A percentile compares a stretch with the other conserved stretches of the same genome.
These are phyloP conservation scores for Cerceris rybyensis DNA, from an alignment of 2,888 invertebrate species.

Conservation along the genomic window DNA sequence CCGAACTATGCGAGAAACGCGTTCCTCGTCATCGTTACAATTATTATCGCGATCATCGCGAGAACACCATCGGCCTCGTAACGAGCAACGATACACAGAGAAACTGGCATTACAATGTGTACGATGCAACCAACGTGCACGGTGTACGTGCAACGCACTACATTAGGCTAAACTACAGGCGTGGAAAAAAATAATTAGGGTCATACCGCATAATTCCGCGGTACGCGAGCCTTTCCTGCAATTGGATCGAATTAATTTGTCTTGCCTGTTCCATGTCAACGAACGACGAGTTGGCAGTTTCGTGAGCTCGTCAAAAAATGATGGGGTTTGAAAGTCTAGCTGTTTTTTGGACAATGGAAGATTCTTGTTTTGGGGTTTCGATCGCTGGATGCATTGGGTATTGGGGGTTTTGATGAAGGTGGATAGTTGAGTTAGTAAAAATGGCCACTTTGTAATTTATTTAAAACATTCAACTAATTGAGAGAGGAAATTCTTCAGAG, in stretches of 20 bases:
- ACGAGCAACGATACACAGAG: not conserved
- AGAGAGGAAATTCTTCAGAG: too few relatives aligned
- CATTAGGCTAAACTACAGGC: constrained; percentile 25
- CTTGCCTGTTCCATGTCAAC: constrained; percentile 19
- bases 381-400: too few relatives aligned
- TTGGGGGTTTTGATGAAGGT: too few relatives aligned
- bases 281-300: constrained; percentile 19
- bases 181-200: constrained; percentile 55
- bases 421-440: too few relatives aligned
- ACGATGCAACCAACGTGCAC: not conserved
- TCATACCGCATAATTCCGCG: constrained; percentile 42
- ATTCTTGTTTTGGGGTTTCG: too few relatives aligned
- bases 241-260: constrained; percentile 37
- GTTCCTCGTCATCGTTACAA: constrained; percentile 46
- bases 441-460: too few relatives aligned
- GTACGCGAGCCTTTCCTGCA: constrained; percentile 36
- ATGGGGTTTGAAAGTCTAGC: too few relatives aligned
- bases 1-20: constrained; percentile 14
- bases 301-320: not conserved
- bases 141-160: not conserved
- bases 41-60: constrained; percentile 31
- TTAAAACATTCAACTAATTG: too few relatives aligned
- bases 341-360: not conserved
- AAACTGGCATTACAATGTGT: not conserved
- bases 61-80: constrained; percentile 30